phyloP scores from a whole-genome alignment of 1,140 invertebrate genomes.

The Berghia stephanieae region DNA sequence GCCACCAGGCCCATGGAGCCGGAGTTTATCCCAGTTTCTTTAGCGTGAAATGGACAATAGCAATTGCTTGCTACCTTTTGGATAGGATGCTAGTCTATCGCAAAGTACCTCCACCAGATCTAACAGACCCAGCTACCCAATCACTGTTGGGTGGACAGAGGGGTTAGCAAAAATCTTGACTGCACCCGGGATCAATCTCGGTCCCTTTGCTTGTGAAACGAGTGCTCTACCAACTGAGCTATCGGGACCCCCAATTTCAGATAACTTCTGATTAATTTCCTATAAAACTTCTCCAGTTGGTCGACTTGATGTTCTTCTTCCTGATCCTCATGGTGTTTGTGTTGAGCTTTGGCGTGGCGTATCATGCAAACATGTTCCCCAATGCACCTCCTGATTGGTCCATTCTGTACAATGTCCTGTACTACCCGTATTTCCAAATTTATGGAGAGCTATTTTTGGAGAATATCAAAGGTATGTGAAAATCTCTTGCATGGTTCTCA shows the following conservation, averaged over 20 bases:
- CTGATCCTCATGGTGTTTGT: slow-evolving; percentile 63
- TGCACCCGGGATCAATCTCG: no score
- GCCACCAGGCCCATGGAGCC: no score
- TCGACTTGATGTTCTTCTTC: slow-evolving; percentile 62
- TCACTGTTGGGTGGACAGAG: no score
- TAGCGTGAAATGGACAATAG: background rate
- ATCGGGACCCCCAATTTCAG: no score
- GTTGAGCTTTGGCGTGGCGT: slow-evolving; percentile 61
- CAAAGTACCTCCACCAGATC: no score
- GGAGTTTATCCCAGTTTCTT: no score
- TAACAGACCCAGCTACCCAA: no score
- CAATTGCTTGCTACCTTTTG: background rate
- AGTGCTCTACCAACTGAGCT: no score
- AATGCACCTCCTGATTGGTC: slow-evolving; percentile 45
- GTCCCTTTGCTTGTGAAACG: no score
- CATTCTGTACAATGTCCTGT: slow-evolving; percentile 56
- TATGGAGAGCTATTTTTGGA: slow-evolving; percentile 65
- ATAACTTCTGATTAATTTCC: background rate
- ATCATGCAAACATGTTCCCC: slow-evolving; percentile 60
- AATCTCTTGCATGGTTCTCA: no score
- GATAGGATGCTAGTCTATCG: no score
- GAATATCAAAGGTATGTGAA: slow-evolving; percentile 55
- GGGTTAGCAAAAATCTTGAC: no score
- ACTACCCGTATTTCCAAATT: slow-evolving; percentile 64
- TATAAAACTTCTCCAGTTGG: slow-evolving; percentile 50